Conservation (phyloP, 2,113 vertebrate species). For the Sigmodon hispidus region DNA sequence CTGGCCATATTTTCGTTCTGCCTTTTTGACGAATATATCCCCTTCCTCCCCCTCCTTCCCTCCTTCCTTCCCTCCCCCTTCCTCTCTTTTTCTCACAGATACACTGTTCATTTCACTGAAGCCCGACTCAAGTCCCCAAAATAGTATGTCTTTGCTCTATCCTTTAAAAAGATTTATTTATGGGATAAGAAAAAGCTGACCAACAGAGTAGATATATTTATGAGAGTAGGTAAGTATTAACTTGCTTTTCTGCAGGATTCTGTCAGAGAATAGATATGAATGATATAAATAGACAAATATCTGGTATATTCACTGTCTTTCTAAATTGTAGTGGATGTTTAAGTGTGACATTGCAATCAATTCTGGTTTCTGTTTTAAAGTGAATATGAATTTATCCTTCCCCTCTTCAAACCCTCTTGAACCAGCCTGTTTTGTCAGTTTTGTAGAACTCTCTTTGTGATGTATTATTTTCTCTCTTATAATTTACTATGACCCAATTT, state of each 20-base stretch:
- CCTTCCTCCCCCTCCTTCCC: no score
- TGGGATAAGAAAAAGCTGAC: neutral
- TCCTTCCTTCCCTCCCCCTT: no score
- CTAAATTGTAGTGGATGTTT: neutral
- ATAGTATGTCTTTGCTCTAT: neutral
- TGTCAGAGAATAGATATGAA: neutral
- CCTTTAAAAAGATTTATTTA: neutral
- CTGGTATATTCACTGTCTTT: neutral
- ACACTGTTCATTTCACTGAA: neutral
- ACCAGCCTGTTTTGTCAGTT: neutral
- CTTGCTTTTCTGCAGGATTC: neutral
- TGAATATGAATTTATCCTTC: neutral
- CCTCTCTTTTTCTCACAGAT: neutral
- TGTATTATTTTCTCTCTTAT: neutral
- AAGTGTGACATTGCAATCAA: neutral
- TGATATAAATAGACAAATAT: neutral
- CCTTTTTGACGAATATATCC: no score
- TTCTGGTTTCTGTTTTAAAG: conserved; percentile 25
- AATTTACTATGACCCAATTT: neutral
- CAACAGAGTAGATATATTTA: neutral
- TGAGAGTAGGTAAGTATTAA: neutral
- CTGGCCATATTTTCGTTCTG: neutral
- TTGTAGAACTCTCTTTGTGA: neutral
- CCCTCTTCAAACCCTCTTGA: rapidly evolving
- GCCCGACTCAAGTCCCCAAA: neutral